Conservation (phyloP, 1,140 invertebrate genomes). For the Agrilus planipennis region DNA sequence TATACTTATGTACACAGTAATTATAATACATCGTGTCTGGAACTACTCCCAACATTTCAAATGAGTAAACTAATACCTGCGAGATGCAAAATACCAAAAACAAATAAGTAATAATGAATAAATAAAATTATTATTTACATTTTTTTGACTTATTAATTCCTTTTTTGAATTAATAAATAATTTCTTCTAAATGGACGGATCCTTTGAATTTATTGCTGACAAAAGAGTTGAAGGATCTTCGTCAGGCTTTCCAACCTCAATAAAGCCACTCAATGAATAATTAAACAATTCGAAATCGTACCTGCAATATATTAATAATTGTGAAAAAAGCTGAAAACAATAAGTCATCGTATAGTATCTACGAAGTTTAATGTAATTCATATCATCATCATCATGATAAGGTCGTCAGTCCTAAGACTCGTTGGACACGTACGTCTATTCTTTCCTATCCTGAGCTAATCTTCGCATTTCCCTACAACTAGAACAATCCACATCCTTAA, state of each 20-base stretch:
- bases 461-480: too few species aligned
- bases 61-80: background rate
- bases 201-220: conserved; percentile 28
- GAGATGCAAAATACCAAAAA: background rate
- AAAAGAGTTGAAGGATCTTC: conserved; percentile 27
- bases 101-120: conserved; percentile 8
- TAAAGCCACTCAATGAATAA: conserved; percentile 62
- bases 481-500: too few species aligned
- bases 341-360: too few species aligned
- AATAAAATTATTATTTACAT: conserved; percentile 5
- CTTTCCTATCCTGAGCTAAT: too few species aligned
- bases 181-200: conserved; percentile 12
- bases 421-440: too few species aligned
- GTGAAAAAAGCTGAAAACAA: too few species aligned
- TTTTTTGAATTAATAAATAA: too few species aligned
- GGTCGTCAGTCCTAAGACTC: too few species aligned
- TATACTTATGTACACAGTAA: too few species aligned
- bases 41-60: background rate
- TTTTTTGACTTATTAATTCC: conserved; percentile 11
- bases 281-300: conserved; percentile 77
- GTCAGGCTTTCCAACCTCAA: conserved; percentile 44
- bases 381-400: too few species aligned
- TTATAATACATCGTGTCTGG: too few species aligned
- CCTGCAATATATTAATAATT: conserved; percentile 33
- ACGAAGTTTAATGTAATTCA: too few species aligned